A percentile compares a stretch with the other conserved stretches of the same genome.
These are phyloP conservation scores for Mirounga angustirostris DNA, from an alignment of 2,113 vertebrate genomes.

Conservation along the genomic window DNA sequence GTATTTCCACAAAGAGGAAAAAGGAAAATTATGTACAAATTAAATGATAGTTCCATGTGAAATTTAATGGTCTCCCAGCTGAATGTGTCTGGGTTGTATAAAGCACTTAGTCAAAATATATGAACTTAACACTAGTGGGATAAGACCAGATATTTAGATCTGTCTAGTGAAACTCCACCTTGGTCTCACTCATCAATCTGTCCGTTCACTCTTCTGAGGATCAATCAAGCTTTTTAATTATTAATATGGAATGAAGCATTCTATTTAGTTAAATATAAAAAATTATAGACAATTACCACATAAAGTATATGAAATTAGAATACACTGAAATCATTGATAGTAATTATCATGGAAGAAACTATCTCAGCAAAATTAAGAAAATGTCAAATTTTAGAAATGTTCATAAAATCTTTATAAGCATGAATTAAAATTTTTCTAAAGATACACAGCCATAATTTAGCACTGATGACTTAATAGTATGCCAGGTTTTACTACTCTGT, in stretches of 20 bases:
- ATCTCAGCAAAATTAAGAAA: slow-evolving; percentile 1
- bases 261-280: neutral
- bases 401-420: neutral
- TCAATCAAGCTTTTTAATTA: neutral
- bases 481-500: neutral
- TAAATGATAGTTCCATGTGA: neutral
- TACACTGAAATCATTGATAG: neutral
- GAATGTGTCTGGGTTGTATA: neutral
- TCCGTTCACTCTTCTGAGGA: neutral
- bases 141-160: neutral
- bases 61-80: neutral
- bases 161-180: neutral
- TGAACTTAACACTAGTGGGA: neutral
- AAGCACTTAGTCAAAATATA: neutral
- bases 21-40: neutral
- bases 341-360: neutral
- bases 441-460: neutral
- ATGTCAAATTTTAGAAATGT: neutral
- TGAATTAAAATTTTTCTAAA: neutral
- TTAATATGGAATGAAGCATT: neutral
- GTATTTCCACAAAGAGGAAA: neutral
- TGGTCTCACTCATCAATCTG: neutral
- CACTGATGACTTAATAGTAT: neutral
- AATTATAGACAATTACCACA: neutral
- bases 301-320: neutral